Evolutionary conservation across 2,797 vertebrate species (phyloP).

Genomic region (Gobio occitaniae): DNA sequence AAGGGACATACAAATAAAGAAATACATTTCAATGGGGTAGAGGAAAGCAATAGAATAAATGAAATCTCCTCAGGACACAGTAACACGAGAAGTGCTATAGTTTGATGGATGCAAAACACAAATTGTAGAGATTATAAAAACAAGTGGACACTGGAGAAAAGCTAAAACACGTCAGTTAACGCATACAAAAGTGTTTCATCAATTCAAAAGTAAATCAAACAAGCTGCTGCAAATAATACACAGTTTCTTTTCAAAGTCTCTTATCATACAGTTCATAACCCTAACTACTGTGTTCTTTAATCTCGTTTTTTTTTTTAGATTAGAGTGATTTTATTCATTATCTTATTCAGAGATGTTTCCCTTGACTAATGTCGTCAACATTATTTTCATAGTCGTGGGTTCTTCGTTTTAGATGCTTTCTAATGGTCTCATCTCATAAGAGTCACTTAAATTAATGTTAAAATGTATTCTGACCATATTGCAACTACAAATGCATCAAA

Average conservation of each 20-base stretch:
- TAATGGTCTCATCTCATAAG: neutral
- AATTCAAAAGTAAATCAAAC: neutral
- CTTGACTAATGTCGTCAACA: neutral
- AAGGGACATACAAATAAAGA: neutral
- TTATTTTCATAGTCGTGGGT: neutral
- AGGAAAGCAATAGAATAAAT: neutral
- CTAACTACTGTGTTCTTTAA: neutral
- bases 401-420: too few species aligned
- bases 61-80: neutral
- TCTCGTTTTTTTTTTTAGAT: neutral
- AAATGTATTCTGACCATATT: neutral
- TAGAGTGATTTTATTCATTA: neutral
- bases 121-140: neutral
- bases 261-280: neutral
- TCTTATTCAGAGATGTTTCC: neutral
- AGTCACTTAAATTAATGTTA: neutral
- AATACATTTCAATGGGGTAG: too few species aligned
- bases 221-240: neutral
- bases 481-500: neutral
- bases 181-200: constrained; percentile 3
- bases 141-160: neutral
- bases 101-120: neutral
- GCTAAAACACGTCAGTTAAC: neutral
- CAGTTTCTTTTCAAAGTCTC: neutral
- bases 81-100: neutral